These are phyloP conservation scores for Taphrorychus bicolor DNA, from an alignment of 2,888 invertebrate genomes.

Conservation along the genomic window DNA sequence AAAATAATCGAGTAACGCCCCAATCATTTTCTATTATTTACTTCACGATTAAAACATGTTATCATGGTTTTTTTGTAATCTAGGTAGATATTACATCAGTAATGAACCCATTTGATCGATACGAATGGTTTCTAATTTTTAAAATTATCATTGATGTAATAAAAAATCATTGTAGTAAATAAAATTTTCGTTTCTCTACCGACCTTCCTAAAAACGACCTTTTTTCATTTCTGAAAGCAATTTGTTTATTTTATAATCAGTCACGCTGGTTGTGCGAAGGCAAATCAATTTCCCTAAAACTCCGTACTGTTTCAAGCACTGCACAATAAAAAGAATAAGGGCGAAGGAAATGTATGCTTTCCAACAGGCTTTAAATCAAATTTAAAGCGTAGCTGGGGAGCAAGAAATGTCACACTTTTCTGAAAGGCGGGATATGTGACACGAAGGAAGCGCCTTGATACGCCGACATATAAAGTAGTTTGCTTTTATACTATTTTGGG, in stretches of 20 bases:
- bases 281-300: background rate
- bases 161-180: too few relatives aligned
- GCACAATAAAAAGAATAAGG: constrained; percentile 8
- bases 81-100: too few relatives aligned
- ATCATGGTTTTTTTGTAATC: too few relatives aligned
- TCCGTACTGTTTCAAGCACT: background rate
- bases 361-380: constrained; percentile 25
- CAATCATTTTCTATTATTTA: too few relatives aligned
- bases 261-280: background rate
- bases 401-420: constrained; percentile 28
- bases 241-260: constrained; percentile 1
- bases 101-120: too few relatives aligned
- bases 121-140: too few relatives aligned
- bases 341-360: constrained; percentile 18
- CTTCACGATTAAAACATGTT: too few relatives aligned
- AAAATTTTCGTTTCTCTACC: too few relatives aligned
- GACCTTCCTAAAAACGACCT: too few relatives aligned
- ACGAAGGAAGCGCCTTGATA: constrained; percentile 29
- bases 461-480: constrained; percentile 25
- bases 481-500: constrained; percentile 21
- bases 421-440: constrained; percentile 25
- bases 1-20: too few relatives aligned
- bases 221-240: too few relatives aligned
- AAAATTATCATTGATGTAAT: too few relatives aligned
- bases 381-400: constrained; percentile 18